A percentile compares a stretch with the other conserved stretches of the same genome.
phyloP scores from a whole-genome alignment of 2,888 invertebrate genomes.

The Thymelicus sylvestris region DNA sequence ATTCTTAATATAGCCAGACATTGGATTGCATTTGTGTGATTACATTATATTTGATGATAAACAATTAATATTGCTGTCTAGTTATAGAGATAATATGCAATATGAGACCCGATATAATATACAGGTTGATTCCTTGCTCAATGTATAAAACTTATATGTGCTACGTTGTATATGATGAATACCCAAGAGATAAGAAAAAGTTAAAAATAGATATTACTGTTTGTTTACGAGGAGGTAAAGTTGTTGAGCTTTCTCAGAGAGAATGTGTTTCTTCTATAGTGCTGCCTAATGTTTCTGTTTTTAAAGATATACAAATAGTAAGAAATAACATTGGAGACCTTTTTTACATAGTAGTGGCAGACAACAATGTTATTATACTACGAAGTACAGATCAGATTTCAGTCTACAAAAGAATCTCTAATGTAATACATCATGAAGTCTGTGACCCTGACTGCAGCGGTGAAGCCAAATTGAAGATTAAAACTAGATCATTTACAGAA shows the following conservation, averaged over 20 bases:
- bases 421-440: conserved; percentile 59
- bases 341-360: conserved; percentile 61
- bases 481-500: conserved; percentile 41
- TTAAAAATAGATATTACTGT: conserved; percentile 62
- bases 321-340: conserved; percentile 62
- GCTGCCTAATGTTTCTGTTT: conserved; percentile 45
- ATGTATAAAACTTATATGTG: conserved; percentile 41
- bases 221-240: conserved; percentile 61
- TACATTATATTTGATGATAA: too few relatives aligned
- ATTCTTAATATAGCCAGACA: too few relatives aligned
- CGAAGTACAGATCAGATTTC: conserved; percentile 52
- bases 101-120: not conserved
- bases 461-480: conserved; percentile 57
- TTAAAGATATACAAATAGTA: conserved; percentile 56
- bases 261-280: conserved; percentile 54
- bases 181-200: conserved; percentile 58
- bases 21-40: too few relatives aligned
- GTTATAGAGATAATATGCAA: too few relatives aligned
- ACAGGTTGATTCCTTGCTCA: conserved; percentile 12
- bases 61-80: too few relatives aligned
- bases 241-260: conserved; percentile 65
- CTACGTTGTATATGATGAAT: conserved; percentile 69
- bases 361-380: conserved; percentile 58
- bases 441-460: conserved; percentile 60
- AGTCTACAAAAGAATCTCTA: conserved; percentile 52